Evolutionary conservation across 64 coral and sea anemone species (phyloP).

Genomic region (Stylophora pistillata): DNA sequence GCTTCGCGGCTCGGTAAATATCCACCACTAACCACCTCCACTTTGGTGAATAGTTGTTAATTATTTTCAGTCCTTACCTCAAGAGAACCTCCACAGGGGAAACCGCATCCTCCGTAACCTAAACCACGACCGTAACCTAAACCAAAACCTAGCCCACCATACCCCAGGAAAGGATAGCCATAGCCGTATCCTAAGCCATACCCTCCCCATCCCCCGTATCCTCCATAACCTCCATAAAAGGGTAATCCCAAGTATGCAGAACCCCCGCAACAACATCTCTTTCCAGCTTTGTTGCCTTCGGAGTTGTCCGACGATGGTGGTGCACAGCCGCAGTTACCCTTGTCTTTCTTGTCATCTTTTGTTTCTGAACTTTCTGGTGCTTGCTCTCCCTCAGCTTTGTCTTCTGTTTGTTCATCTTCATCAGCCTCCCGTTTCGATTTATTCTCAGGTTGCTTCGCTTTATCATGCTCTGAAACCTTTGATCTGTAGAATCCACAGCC

Average conservation of each 20-base stretch:
- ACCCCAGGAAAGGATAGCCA: conserved; percentile 14
- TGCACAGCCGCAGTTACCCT: conserved; percentile 42
- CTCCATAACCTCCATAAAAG: conserved; percentile 57
- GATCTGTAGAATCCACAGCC: conserved; percentile 83
- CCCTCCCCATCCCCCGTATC: conserved; percentile 39
- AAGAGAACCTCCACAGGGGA: conserved; percentile 32
- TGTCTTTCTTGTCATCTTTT: conserved; percentile 31
- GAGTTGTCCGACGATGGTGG: conserved; percentile 35
- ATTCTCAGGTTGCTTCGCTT: conserved; percentile 1
- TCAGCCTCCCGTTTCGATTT: conserved; percentile 16
- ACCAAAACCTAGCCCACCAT: conserved; percentile 12
- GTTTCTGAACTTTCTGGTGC: conserved; percentile 3
- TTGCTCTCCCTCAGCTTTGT: conserved; percentile 8
- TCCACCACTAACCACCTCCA: too few relatives aligned
- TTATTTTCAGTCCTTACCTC: conserved; percentile 2
- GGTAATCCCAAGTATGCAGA: conserved; percentile 45
- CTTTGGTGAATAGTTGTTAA: too few relatives aligned
- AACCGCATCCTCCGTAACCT: conserved; percentile 36
- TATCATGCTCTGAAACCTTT: conserved; percentile 51
- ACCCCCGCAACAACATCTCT: conserved; percentile 43
- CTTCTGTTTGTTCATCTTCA: conserved; percentile 2
- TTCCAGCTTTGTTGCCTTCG: conserved; percentile 11
- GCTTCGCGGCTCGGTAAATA: background rate
- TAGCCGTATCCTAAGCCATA: conserved; percentile 24
- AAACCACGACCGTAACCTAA: conserved; percentile 10